Evolutionary conservation across 92 coral and sea anemone genomes (phyloP).

Genomic region (Bergia sp.): DNA sequence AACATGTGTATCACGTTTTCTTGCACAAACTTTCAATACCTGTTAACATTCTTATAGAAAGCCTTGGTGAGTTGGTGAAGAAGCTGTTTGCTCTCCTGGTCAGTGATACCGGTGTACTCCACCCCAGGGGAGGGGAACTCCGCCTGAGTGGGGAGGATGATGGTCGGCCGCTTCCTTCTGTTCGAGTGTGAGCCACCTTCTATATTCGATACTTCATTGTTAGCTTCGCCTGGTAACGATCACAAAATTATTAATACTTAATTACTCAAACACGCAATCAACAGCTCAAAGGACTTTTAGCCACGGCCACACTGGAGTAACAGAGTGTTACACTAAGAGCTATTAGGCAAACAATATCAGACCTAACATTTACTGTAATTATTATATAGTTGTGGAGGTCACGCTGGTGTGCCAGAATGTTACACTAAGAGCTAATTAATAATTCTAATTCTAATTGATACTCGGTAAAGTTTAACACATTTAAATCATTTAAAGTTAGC

Average conservation of each 20-base stretch:
- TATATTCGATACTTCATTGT: constrained; percentile 26
- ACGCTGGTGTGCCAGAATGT: no score
- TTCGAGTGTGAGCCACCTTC: constrained; percentile 9
- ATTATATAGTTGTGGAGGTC: no score
- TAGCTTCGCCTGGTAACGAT: constrained; percentile 34
- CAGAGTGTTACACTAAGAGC: no score
- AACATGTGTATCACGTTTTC: background rate
- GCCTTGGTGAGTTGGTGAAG: constrained; percentile 79
- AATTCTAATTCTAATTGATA: no score
- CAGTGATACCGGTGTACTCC: constrained; percentile 78
- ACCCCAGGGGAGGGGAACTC: constrained; percentile 85
- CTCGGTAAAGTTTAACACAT: no score
- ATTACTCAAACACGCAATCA: no score
- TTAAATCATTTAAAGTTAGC: no score
- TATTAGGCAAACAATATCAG: no score
- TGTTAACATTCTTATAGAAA: constrained; percentile 84
- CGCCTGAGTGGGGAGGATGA: constrained; percentile 80
- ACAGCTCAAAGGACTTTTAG: background rate
- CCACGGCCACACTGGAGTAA: background rate
- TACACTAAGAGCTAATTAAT: no score
- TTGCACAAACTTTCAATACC: constrained; percentile 51
- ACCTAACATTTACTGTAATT: no score
- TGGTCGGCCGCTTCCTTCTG: constrained; percentile 66
- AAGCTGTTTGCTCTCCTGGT: constrained; percentile 65
- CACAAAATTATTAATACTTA: no score